Evolutionary conservation across 30 jellyfish, hydroid and myxozoan genomes (phyloP), one percentile per base, ranked within the genome.

Genomic region (Aurelia aurita): DNA sequence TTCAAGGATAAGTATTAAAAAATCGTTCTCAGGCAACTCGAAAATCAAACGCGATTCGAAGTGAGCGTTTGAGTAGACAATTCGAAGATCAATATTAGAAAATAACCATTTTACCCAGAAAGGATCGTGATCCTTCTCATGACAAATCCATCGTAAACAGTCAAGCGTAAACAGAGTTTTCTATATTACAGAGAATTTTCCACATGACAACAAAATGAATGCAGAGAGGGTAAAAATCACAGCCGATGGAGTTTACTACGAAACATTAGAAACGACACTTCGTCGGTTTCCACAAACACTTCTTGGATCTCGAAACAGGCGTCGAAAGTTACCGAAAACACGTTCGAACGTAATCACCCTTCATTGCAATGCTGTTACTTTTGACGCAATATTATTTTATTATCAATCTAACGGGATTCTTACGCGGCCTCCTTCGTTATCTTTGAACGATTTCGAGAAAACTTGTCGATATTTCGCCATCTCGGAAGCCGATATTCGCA

Each of bases 391-490:
- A 29, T 53, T 91, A 39, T 91, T 91, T 39, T 91, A 85, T 46
- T 91, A 91, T 58, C 98, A 91, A 51, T 91, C 98, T 11, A 55
- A 59, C 25, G 98, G 98, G 15, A 91, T 58, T 2, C 89, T 91
- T 1, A 71, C 62, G 21, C 59, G 90, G 15, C 98, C 98, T 20
- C 88, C 92, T 16, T 58, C 82, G 32, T 47, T 86, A 27, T 44
- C 93, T 5, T 22, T 74, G 14, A 79, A 72, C 13, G 77, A 66
- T 44, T 91, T 91, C 74, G 91, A 66, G 44, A 90, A 49, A 28
- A 77, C 75, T 25, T 91, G 98, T 65, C 82, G 73, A 0, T 78
- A 60, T 69, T 91, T 85, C 69, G 87, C 34, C 22, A 62, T 91
- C 35, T 84, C 91, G 3, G 80, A 73, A 58, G 27, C 21, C 7